Base-by-base conservation (phyloP, 2,888 invertebrate genomes). In the Agrotis exclamationis region DNA sequence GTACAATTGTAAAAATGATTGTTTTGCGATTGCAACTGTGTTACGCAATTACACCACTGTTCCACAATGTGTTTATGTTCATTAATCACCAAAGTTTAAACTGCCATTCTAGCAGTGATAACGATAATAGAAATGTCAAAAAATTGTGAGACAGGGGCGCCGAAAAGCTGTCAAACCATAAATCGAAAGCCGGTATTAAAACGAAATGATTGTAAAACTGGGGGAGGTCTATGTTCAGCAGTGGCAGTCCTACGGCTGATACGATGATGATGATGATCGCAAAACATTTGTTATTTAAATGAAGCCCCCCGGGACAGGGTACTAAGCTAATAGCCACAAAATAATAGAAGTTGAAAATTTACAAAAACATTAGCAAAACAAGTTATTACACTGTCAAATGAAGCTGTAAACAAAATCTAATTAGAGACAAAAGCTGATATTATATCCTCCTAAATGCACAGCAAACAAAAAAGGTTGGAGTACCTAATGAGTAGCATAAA, bases 331-430 rank as follows among this genome's bases (percentile, higher is more conserved):
- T 2, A 11, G 11, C 9, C 9, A 9, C 39, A 39, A 1, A 39
- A 39, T 39, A 39, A 39, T 9, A 33, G 33, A n/a, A 56, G 3
- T 28, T 56, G 3, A 20, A 51, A 22, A 22, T 51, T 20, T n/a
- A 14, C 51, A 51, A 14, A 22, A 22, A 51, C 20, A 33, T 33
- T 6, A 22, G 11, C 2, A 16, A 45, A 59, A 24, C 24, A 20
- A 2, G 33, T 28, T 20, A 58, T 33, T 66, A 39, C 18, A 44
- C 7, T 18, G 7, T 22, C 3, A 51, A 50, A 33, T 13, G 5
- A 39, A 63, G 28, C 47, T 14, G 16, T 47, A 13, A 57, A 57
- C 56, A 28, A 20, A 48, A 50, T 69, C 18, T 48, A 64, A 60
- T 64, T 72, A 78, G 0, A 44, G 7, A 13, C 11, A 39, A 39